These are phyloP conservation scores for Pseudopodoces humilis DNA, from an alignment of 2,113 vertebrate species.

Conservation along the genomic window DNA sequence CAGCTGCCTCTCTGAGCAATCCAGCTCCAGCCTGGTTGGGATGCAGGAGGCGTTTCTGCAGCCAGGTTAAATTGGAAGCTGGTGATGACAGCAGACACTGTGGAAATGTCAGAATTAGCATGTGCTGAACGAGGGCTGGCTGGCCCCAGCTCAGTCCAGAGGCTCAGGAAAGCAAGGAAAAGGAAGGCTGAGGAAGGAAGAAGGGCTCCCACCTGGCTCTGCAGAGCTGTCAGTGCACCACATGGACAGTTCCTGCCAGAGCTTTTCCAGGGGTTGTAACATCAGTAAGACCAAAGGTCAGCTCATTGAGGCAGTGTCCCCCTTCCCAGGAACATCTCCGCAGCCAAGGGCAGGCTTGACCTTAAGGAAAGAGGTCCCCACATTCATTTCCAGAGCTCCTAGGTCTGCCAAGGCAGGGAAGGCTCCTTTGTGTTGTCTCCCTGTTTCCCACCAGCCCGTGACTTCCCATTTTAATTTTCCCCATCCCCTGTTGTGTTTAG, in stretches of 20 bases:
- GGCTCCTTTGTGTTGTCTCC: neutral
- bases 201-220: neutral
- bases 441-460: neutral
- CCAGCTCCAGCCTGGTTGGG: constrained; percentile 63
- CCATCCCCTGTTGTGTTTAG: neutral
- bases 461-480: neutral
- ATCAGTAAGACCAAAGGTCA: neutral
- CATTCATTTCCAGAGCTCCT: neutral
- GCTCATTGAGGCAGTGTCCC: neutral
- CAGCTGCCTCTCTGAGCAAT: constrained; percentile 55
- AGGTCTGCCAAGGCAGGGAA: neutral
- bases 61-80: constrained; percentile 59
- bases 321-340: accelerated
- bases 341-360: neutral
- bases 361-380: neutral
- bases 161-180: neutral
- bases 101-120: constrained; percentile 76
- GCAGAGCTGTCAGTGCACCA: neutral
- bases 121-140: neutral
- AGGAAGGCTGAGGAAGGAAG: neutral
- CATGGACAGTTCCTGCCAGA: neutral
- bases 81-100: constrained; percentile 56
- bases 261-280: neutral
- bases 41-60: constrained; percentile 60
- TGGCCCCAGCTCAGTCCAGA: neutral